These are phyloP conservation scores for Brachionus sp. DNA, from an alignment of 1,140 invertebrate species.

Conservation along the genomic window DNA sequence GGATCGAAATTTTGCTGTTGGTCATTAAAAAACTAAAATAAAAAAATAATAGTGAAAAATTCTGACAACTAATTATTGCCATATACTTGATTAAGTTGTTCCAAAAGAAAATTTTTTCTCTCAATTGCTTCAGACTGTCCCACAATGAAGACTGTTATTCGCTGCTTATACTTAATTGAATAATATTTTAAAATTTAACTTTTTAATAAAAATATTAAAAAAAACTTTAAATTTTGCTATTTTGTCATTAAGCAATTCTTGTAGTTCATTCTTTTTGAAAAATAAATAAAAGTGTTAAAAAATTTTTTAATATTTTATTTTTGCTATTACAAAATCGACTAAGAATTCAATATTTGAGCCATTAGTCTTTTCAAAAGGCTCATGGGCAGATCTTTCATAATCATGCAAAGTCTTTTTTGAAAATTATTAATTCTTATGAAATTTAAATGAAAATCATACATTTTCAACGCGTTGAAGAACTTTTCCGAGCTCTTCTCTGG, in stretches of 20 bases:
- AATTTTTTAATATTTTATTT: neutral
- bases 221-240: conserved; percentile 34
- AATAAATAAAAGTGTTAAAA: neutral
- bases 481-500: conserved; percentile 35
- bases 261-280: conserved; percentile 13
- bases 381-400: neutral
- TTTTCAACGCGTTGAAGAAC: conserved; percentile 40
- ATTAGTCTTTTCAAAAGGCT: neutral
- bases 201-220: neutral
- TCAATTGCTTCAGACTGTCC: conserved; percentile 38
- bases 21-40: conserved; percentile 41
- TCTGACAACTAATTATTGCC: neutral
- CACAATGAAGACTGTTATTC: conserved; percentile 41
- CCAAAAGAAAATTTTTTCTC: conserved; percentile 17
- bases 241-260: conserved; percentile 42
- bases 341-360: conserved; percentile 10
- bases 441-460: neutral
- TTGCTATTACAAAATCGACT: conserved; percentile 7
- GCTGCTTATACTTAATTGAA: conserved; percentile 40
- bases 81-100: conserved; percentile 35
- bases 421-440: neutral
- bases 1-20: conserved; percentile 26
- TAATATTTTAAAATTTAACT: neutral
- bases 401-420: conserved; percentile 27
- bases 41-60: neutral